Conservation (phyloP, 1,140 invertebrate genomes). For the Heterodera carotae region DNA sequence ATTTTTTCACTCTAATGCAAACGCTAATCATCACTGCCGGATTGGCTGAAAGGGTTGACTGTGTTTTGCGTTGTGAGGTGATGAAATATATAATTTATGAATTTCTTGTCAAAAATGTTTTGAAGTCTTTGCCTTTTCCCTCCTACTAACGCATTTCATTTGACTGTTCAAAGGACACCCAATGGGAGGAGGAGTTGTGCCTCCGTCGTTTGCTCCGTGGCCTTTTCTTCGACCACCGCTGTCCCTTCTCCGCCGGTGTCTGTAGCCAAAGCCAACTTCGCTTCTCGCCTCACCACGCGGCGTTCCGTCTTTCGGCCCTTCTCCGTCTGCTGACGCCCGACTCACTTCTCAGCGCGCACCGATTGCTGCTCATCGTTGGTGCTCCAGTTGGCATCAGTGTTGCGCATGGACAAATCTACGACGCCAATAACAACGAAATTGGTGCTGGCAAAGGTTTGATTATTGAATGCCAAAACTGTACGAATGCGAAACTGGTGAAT, state of each 20-base stretch:
- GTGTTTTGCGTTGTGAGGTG: not conserved
- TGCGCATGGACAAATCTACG: not conserved
- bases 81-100: not conserved
- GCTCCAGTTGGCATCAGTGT: slow-evolving; percentile 19
- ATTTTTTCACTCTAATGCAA: slow-evolving; percentile 31
- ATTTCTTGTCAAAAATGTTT: too few relatives aligned
- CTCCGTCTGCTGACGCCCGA: slow-evolving; percentile 20
- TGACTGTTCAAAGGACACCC: slow-evolving; percentile 6
- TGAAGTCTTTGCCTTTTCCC: too few relatives aligned
- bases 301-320: slow-evolving; percentile 35
- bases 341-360: not conserved
- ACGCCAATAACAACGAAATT: slow-evolving; percentile 4
- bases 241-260: not conserved
- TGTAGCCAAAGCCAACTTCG: not conserved
- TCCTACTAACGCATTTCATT: not conserved
- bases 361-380: slow-evolving; percentile 28
- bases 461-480: too few relatives aligned
- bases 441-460: not conserved
- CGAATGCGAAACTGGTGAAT: too few relatives aligned
- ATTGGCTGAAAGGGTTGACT: not conserved
- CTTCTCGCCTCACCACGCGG: not conserved
- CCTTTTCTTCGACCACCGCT: slow-evolving; percentile 25
- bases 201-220: slow-evolving; percentile 30
- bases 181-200: slow-evolving; percentile 28
- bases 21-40: slow-evolving; percentile 12